These are phyloP conservation scores for Pseudomyrmex gracilis DNA, from an alignment of 1,140 invertebrate genomes.

Conservation along the genomic window DNA sequence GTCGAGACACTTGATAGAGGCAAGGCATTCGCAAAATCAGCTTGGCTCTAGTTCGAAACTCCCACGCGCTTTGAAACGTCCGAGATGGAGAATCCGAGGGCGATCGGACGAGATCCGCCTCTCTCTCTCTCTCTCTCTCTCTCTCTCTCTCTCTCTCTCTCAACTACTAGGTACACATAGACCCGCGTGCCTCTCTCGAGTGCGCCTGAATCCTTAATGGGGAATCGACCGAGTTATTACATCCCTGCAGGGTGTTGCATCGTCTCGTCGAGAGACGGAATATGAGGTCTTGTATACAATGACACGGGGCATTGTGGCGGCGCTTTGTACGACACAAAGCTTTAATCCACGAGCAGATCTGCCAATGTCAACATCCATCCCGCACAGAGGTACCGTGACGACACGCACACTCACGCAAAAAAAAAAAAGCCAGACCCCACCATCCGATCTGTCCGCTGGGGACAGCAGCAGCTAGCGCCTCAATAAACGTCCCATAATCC, in stretches of 20 bases:
- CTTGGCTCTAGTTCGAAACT: conserved; percentile 44
- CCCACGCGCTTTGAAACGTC: conserved; percentile 45
- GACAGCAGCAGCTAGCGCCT: conserved; percentile 65
- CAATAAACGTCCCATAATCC: conserved; percentile 80
- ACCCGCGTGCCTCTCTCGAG: conserved; percentile 48
- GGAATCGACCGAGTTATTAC: conserved; percentile 80
- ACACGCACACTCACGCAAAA: conserved; percentile 21
- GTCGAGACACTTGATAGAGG: conserved; percentile 12
- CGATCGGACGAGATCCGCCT: conserved; percentile 25
- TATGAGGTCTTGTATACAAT: conserved; percentile 78
- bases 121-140: not conserved
- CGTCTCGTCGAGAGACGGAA: conserved; percentile 60
- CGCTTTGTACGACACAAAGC: conserved; percentile 82
- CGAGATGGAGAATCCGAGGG: conserved; percentile 10
- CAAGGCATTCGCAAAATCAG: conserved; percentile 38
- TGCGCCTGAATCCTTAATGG: conserved; percentile 72
- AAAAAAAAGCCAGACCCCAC: not conserved
- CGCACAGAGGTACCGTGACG: conserved; percentile 59
- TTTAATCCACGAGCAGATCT: conserved; percentile 83
- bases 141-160: not conserved
- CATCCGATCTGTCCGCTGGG: conserved; percentile 55
- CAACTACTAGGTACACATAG: not conserved
- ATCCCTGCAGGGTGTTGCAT: conserved; percentile 64
- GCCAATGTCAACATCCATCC: conserved; percentile 83
- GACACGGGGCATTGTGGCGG: conserved; percentile 74